These are phyloP conservation scores for Syncerus caffer DNA, from an alignment of 2,797 vertebrate genomes.

Conservation along the genomic window DNA sequence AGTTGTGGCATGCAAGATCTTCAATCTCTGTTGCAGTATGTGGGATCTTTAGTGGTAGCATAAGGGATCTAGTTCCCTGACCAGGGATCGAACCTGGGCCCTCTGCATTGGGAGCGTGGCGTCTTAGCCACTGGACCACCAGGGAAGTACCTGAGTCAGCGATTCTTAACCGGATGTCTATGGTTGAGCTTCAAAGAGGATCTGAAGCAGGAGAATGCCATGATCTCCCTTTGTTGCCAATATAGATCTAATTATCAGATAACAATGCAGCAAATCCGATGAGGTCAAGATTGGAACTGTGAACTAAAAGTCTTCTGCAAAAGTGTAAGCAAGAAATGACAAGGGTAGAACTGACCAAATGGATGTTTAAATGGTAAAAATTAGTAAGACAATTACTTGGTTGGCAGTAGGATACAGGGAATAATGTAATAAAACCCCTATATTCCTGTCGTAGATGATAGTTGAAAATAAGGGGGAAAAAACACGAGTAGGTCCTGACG, in stretches of 20 bases:
- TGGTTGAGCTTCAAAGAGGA: background rate
- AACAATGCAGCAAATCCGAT: background rate
- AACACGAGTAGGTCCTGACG: background rate
- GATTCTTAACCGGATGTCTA: background rate
- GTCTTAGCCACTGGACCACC: background rate
- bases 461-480: background rate
- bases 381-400: background rate
- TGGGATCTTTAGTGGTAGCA: background rate
- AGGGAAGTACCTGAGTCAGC: background rate
- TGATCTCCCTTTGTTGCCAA: background rate
- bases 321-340: background rate
- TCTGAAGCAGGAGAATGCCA: background rate
- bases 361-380: background rate
- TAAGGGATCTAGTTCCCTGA: background rate
- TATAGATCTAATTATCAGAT: background rate
- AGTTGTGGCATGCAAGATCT: background rate
- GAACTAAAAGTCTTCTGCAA: background rate
- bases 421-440: background rate
- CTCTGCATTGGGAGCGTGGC: background rate
- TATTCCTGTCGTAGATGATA: background rate
- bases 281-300: background rate
- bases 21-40: background rate
- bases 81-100: background rate
- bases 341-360: background rate
- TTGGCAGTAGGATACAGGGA: background rate